phyloP scores from a whole-genome alignment of 2,113 vertebrate genomes.

The Macaca fascicularis region T2T-MFA8v1.1 NC_088381.1:93736501-93737000 shows the following conservation, averaged over 20 bases:
- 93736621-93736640: neutral
- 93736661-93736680: neutral
- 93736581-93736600: neutral
- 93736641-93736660: neutral
- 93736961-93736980: neutral
- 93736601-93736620: neutral
- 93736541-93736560: no score
- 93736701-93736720: neutral
- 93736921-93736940: neutral
- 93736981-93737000: neutral
- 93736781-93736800: neutral
- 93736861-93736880: neutral
- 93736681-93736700: neutral
- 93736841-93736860: neutral
- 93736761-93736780: neutral
- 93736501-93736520: neutral
- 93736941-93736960: neutral
- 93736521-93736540: neutral
- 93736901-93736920: neutral
- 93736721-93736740: neutral
- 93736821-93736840: neutral
- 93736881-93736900: neutral
- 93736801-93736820: neutral
- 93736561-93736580: fast-evolving
- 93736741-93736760: neutral